Evolutionary conservation across 2,113 vertebrate genomes (phyloP).

Genomic region (Myotis lucifugus): DNA sequence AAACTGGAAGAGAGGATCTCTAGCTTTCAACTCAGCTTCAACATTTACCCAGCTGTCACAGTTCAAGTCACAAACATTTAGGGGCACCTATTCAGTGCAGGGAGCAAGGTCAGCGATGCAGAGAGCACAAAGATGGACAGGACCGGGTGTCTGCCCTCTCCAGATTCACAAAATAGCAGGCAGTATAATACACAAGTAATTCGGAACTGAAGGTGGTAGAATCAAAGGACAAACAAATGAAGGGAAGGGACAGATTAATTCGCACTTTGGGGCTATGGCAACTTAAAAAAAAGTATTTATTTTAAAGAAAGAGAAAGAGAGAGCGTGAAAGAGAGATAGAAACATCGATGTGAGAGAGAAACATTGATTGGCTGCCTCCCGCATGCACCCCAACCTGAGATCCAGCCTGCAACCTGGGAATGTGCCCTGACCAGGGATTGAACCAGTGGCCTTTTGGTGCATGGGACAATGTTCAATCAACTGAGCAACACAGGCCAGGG

Average conservation of each 20-base stretch:
- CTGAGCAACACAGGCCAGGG: too few relatives aligned
- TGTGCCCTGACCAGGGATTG: too few relatives aligned
- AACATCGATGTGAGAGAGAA: too few relatives aligned
- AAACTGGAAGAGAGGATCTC: background rate
- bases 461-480: too few relatives aligned
- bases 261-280: background rate
- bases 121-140: background rate
- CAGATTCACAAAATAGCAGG: background rate
- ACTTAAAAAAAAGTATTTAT: background rate
- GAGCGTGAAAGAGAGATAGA: too few relatives aligned
- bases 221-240: background rate
- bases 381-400: too few relatives aligned
- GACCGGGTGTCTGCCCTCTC: background rate
- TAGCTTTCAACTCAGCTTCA: conserved; percentile 8
- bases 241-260: background rate
- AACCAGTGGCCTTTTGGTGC: too few relatives aligned
- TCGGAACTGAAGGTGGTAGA: background rate
- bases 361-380: too few relatives aligned
- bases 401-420: too few relatives aligned
- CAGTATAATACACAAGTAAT: background rate
- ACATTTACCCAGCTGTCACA: background rate
- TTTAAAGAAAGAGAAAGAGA: too few relatives aligned
- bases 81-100: background rate
- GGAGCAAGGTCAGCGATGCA: background rate
- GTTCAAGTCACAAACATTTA: conserved; percentile 39